These are phyloP conservation scores for Calliphora vicina DNA, from an alignment of 1,140 invertebrate species.

Conservation along the genomic window DNA sequence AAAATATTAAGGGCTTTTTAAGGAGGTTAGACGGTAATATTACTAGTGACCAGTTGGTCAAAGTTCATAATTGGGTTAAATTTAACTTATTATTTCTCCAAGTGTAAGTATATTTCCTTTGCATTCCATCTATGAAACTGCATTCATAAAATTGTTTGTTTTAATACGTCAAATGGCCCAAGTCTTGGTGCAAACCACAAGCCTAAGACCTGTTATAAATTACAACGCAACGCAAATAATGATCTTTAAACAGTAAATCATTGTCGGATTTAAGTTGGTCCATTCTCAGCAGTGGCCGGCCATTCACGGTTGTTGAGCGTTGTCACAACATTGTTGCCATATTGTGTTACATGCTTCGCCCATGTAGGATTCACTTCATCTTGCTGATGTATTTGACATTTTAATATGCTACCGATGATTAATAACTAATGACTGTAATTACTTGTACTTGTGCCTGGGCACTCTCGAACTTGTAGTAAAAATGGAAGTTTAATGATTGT, in stretches of 20 bases:
- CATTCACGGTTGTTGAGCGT: neutral
- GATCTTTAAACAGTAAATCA: neutral
- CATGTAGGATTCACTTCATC: neutral
- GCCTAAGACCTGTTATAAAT: neutral
- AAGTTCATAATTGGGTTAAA: too few relatives aligned
- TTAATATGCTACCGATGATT: neutral
- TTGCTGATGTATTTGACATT: neutral
- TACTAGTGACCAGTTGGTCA: too few relatives aligned
- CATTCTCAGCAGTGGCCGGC: neutral
- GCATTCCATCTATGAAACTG: too few relatives aligned
- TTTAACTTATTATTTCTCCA: too few relatives aligned
- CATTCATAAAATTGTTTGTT: too few relatives aligned
- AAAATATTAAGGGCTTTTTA: too few relatives aligned
- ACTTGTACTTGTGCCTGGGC: neutral
- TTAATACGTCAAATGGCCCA: neutral
- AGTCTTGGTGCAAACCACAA: neutral
- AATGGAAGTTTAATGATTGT: neutral
- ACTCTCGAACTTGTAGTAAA: neutral
- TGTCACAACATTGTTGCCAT: neutral
- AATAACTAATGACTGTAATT: neutral
- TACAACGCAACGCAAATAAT: neutral
- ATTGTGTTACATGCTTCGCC: neutral
- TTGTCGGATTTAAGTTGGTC: neutral
- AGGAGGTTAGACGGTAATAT: too few relatives aligned
- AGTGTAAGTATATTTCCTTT: too few relatives aligned